phyloP scores from a whole-genome alignment of 2,113 vertebrate genomes.

The Synchiropus splendidus region DNA sequence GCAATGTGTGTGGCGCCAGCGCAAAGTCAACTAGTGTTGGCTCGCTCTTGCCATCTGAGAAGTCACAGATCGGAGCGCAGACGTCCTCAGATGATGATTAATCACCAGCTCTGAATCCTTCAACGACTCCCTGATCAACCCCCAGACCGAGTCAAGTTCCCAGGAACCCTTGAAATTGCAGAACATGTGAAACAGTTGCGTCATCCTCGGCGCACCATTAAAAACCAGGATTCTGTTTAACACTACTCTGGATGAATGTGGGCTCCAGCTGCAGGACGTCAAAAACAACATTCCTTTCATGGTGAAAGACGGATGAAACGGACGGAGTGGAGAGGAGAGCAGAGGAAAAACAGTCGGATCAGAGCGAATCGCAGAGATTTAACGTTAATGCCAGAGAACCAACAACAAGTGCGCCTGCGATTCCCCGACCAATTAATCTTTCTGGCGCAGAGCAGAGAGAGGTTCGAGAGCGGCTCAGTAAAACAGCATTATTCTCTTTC shows the following conservation, averaged over 20 bases:
- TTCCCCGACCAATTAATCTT: constrained; percentile 46
- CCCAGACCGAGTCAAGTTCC: constrained; percentile 26
- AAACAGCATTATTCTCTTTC: constrained; percentile 33
- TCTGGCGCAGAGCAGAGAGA: constrained; percentile 23
- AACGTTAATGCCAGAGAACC: constrained; percentile 33
- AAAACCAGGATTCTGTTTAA: constrained; percentile 13
- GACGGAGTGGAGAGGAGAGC: constrained; percentile 7
- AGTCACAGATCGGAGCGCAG: no score
- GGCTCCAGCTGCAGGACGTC: not conserved
- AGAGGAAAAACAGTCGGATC: not conserved
- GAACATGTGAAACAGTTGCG: constrained; percentile 34
- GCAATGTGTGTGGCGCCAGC: no score
- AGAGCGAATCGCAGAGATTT: constrained; percentile 10
- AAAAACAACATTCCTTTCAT: constrained; percentile 8
- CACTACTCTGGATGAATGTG: constrained; percentile 13
- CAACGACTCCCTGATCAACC: constrained; percentile 14
- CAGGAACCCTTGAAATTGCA: constrained; percentile 21
- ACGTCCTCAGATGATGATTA: no score
- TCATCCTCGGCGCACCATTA: constrained; percentile 14
- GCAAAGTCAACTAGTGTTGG: no score
- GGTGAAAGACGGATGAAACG: not conserved
- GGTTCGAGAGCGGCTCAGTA: constrained; percentile 38
- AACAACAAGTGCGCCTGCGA: constrained; percentile 31
- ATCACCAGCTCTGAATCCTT: no score
- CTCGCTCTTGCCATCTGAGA: no score